Conservation (phyloP, 2,797 vertebrate genomes). For the Anisognathus igniventris region DNA sequence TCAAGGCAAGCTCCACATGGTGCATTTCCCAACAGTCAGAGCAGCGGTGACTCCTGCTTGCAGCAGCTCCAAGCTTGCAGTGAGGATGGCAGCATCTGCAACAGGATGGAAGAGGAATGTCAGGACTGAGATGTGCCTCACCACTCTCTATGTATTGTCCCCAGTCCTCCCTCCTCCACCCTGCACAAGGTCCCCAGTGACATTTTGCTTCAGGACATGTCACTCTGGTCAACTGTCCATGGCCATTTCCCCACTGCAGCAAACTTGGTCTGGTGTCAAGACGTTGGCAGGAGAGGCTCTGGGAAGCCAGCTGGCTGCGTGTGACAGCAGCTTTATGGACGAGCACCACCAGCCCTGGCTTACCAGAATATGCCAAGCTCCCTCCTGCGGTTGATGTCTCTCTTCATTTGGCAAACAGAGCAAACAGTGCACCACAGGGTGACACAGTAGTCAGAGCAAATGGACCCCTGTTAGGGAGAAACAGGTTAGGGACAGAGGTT, state of each 20-base stretch:
- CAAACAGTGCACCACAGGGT: conserved; percentile 62
- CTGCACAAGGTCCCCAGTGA: neutral
- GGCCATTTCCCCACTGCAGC: neutral
- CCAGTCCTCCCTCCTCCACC: neutral
- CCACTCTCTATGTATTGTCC: rapidly evolving
- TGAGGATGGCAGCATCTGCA: neutral
- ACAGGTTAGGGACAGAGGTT: neutral
- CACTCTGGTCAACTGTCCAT: neutral
- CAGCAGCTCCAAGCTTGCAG: neutral
- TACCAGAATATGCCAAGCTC: conserved; percentile 77
- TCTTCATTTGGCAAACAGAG: conserved; percentile 84
- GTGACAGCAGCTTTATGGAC: neutral
- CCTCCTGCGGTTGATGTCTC: conserved; percentile 82
- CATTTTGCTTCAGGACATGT: neutral
- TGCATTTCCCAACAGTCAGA: neutral
- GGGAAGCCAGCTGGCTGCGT: rapidly evolving
- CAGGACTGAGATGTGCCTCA: rapidly evolving
- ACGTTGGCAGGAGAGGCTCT: neutral
- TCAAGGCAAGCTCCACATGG: rapidly evolving
- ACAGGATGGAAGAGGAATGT: neutral
- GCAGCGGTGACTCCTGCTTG: rapidly evolving
- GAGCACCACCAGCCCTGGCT: neutral
- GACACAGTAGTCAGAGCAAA: conserved; percentile 71
- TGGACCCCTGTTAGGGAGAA: conserved; percentile 76
- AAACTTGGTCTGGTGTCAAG: neutral